Evolutionary conservation across 2,888 invertebrate species (phyloP).

Genomic region (Amiota communis): DNA sequence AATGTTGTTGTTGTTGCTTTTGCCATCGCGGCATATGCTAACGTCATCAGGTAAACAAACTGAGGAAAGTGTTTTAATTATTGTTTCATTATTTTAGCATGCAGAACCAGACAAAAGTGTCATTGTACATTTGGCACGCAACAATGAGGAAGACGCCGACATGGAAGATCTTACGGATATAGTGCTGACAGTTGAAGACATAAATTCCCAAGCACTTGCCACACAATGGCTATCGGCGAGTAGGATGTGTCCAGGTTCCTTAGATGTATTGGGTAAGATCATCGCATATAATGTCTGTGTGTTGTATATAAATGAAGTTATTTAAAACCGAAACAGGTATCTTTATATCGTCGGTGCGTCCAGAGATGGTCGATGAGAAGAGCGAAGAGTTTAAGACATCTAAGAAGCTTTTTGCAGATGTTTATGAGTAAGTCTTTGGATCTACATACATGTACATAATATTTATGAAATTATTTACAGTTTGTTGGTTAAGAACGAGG

Average conservation of each 20-base stretch:
- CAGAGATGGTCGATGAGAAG: too few relatives aligned
- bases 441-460: too few relatives aligned
- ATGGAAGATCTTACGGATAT: conserved; percentile 53
- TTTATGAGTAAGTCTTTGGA: too few relatives aligned
- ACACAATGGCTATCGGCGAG: conserved; percentile 89
- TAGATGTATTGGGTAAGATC: conserved; percentile 82
- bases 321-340: too few relatives aligned
- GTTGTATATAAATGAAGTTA: too few relatives aligned
- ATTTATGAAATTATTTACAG: too few relatives aligned
- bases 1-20: background rate
- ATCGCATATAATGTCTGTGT: too few relatives aligned
- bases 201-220: conserved; percentile 64
- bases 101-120: conserved; percentile 74
- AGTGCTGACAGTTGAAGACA: conserved; percentile 52
- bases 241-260: conserved; percentile 92
- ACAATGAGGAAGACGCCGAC: conserved; percentile 76
- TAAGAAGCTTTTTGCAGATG: too few relatives aligned
- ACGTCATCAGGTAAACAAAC: conserved; percentile 22
- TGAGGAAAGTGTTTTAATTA: background rate
- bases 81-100: conserved; percentile 53
- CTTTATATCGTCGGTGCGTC: too few relatives aligned
- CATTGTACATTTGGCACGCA: conserved; percentile 85
- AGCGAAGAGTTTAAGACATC: too few relatives aligned
- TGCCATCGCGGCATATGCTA: background rate
- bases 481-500: too few relatives aligned